Base-by-base conservation (phyloP, 1,140 invertebrate genomes). In the Diachasma alloeum region DNA sequence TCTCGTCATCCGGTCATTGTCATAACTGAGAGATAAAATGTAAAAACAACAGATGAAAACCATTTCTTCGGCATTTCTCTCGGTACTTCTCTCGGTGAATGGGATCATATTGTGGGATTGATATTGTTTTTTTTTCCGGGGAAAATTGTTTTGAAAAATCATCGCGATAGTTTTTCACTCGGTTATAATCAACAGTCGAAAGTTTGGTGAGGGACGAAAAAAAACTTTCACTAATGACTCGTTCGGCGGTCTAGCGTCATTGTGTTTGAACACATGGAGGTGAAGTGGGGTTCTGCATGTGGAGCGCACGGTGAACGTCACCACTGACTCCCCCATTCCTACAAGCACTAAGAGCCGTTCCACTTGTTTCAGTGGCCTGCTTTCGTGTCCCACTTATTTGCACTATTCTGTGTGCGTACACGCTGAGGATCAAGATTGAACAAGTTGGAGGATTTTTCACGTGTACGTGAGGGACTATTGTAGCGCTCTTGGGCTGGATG, bases 291-390 rank as follows among this genome's bases (percentile, higher is more conserved):
- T 77, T 81, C 72, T 72, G 48, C 72, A 76, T 79, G 79, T 81
- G 77, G 79, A 81, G 79, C 78, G 78, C 72, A 80, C 39, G 69
- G 75, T 37, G 66, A 36, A 68, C 66, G 31, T 68, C 36, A 31
- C 26, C 44, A 68, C 17, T 39, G 36, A 19, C 36, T 68, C 36
- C 36, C 24, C 13, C 26, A 66, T 46, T 31, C 63, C 84, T 84
- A 86, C 83, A 84, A 83, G 82, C 81, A 85, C 83, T 86, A 85
- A 88, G 85, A 86, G 87, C 79, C 83, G 87, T 89, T 87, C 88
- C 83, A 89, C 87, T 89, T 89, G 87, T 89, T 87, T 88, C 87
- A 86, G 83, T 89, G 88, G 85, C 88, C 88, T 88, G 88, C 87
- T 89, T 89, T 82, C 85, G 81, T 88, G 87, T 86, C 85, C 88